Base-by-base conservation (phyloP, 2,113 vertebrate species). In the Rhagologus leucostigma region DNA sequence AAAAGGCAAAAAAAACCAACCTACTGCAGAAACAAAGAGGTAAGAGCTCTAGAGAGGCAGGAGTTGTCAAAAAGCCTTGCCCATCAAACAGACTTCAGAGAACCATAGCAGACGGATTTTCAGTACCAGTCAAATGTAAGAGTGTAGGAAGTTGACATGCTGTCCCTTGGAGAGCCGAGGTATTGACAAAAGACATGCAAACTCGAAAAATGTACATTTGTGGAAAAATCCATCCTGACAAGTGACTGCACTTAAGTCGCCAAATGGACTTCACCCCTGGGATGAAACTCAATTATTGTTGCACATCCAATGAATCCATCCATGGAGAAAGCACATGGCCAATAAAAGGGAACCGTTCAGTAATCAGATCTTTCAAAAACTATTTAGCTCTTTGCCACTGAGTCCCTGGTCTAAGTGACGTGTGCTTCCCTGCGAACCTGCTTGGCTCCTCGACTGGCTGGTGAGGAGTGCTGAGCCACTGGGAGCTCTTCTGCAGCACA, bases 301-400 rank as follows among this genome's bases (percentile, higher is more conserved):
- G 98, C 98, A 98, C 93, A 95, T 98, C 98, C 90, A 70, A 98
- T 98, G 98, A 98, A 98, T 97, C 98, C 98, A 98, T 97, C 97
- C 96, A 96, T 93, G 92, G 97, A 98, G 97, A 97, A 98, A 98
- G 97, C 98, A 98, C 98, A 98, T 97, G 90, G 90, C 92, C 70
- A 96, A 96, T 97, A 89, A 82, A 91, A 97, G 96, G 97, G 93
- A 98, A 97, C 97, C 35, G 29, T 98, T 98, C 97, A 97, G 98
- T 98, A 98, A 98, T 98, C 98, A 98, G 98, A 98, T 98, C 98
- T 98, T 99, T 99, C 98, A 98, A 98, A 98, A 99, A 98, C 98
- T 95, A 98, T 99, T 99, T 98, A 98, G 98, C 96, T 98, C 93
- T 71, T 97, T 97, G 97, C 97, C 98, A 97, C 97, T 98, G 98